Evolutionary conservation across 2,888 invertebrate genomes (phyloP).

Genomic region (Cepaea hortensis): DNA sequence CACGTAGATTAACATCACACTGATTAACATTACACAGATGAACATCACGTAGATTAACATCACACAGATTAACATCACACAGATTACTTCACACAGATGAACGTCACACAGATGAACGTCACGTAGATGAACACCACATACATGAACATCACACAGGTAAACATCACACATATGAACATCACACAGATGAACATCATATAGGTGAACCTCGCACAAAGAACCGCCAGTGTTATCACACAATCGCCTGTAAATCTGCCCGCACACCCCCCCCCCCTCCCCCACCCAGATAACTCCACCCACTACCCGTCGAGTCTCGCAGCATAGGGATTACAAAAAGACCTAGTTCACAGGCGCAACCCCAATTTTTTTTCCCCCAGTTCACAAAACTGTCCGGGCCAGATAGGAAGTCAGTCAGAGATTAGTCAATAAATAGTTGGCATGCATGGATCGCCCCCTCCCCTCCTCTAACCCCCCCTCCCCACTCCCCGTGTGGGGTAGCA

Average conservation of each 20-base stretch:
- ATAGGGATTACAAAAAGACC: not conserved
- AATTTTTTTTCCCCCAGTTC: not conserved
- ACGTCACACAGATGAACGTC: too few species aligned
- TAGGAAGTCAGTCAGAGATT: conserved; percentile 65
- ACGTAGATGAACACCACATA: too few species aligned
- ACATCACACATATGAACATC: too few species aligned
- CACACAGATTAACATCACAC: too few species aligned
- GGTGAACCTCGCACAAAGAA: too few species aligned
- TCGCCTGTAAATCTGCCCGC: not conserved
- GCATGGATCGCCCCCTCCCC: conserved; percentile 63
- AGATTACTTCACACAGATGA: too few species aligned
- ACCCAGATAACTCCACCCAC: not conserved
- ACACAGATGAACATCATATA: too few species aligned
- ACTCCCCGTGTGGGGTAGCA: conserved; percentile 52
- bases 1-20: too few species aligned
- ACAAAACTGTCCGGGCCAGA: not conserved
- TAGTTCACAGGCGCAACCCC: not conserved
- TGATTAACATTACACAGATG: too few species aligned
- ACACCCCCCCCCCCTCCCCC: not conserved
- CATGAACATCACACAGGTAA: too few species aligned
- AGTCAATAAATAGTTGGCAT: conserved; percentile 73
- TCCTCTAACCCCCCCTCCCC: conserved; percentile 54
- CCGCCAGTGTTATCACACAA: too few species aligned
- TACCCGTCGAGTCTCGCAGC: not conserved
- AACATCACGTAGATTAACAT: too few species aligned